Conservation (phyloP, 1,140 invertebrate genomes). For the Atta texana region DNA sequence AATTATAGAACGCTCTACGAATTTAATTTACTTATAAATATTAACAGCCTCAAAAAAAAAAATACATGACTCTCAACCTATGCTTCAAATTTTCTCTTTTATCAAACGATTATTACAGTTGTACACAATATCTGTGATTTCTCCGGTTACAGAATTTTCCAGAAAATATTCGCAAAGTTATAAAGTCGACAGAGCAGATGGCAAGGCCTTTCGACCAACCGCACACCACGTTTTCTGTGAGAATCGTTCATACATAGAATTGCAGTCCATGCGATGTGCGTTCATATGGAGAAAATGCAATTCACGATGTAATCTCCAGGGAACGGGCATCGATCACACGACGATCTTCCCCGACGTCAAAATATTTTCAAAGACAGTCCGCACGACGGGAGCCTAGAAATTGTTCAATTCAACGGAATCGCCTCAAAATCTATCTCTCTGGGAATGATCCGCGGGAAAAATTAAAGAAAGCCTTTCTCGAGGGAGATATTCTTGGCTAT, state of each 20-base stretch:
- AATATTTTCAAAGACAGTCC: slow-evolving; percentile 78
- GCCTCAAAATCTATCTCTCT: slow-evolving; percentile 33
- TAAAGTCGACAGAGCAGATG: slow-evolving; percentile 62
- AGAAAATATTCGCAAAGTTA: slow-evolving; percentile 45
- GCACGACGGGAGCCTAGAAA: slow-evolving; percentile 46
- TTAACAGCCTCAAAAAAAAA: not conserved
- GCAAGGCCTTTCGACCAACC: slow-evolving; percentile 62
- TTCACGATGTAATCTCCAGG: slow-evolving; percentile 80
- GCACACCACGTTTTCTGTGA: slow-evolving; percentile 63
- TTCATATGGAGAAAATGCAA: slow-evolving; percentile 75
- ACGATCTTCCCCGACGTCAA: slow-evolving; percentile 78
- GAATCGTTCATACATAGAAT: slow-evolving; percentile 61
- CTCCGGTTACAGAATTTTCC: not conserved
- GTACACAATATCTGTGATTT: not conserved
- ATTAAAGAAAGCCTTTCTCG: slow-evolving; percentile 49
- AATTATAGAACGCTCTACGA: not conserved
- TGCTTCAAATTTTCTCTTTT: not conserved
- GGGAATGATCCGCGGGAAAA: not conserved
- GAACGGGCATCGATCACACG: slow-evolving; percentile 80
- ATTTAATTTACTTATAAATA: not conserved
- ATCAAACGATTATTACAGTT: not conserved
- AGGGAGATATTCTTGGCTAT: slow-evolving; percentile 17
- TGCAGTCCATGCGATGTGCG: slow-evolving; percentile 46
- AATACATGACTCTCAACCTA: not conserved
- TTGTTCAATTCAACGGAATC: slow-evolving; percentile 54